Base-by-base conservation (phyloP, 2,113 vertebrate species). In the Melanerpes aurifrons region DNA sequence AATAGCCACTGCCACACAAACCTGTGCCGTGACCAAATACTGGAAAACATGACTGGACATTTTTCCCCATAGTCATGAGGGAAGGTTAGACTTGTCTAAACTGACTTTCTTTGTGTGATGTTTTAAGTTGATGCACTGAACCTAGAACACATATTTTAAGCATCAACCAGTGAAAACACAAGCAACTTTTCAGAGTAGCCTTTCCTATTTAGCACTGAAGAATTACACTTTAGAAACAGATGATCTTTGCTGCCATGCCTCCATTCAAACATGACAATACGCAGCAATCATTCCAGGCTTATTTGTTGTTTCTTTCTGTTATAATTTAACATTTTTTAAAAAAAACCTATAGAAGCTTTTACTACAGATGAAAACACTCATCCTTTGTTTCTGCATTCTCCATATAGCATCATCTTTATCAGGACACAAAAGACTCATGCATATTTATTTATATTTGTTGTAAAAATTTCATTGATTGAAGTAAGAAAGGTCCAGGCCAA, bases 391-490 rank as follows among this genome's bases (percentile, higher is more conserved):
- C 24, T 53, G 22, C 32, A 17, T 92, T 75, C 26, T 89, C 26
- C 29, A 45, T 37, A n/a, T 48, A 86, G 17, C 7, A 0, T 71
- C 3, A 4, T 64, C 62, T 82, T 87, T 86, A 62, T 58, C 26
- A 81, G 28, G 86, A 28, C 1, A 1, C 48, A 86, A 74, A 95
- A 47, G 9, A 37, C 9, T 40, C 83, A 12, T 0, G 3, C 37
- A 5, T 81, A 50, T 78, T 83, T 81, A 43, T 93, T 95, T 92
- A 15, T 72, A 85, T 82, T 54, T 26, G 48, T 73, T 90, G 35
- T 57, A 86, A 74, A 66, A 58, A 58, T 76, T 43, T 71, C 45
- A 74, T 17, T 58, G 68, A 68, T 79, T 86, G 50, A 82, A 29
- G 29, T 70, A 72, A 78, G 68, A 79, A 86, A 69, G 61, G 21